phyloP scores from a whole-genome alignment of 2,888 invertebrate genomes.

The Allacma fusca region DNA sequence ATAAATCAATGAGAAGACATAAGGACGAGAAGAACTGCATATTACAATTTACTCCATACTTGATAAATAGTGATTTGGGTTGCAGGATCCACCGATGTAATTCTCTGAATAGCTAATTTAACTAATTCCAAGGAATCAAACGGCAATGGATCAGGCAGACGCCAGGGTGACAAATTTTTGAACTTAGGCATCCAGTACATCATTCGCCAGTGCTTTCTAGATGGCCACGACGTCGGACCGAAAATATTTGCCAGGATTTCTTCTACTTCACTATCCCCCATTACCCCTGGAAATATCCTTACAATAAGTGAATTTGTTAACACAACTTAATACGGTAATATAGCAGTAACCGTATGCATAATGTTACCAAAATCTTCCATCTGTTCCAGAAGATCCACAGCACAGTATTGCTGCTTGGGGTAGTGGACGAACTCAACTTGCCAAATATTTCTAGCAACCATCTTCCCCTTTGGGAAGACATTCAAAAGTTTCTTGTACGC shows the following conservation, averaged over 20 bases:
- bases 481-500: slow-evolving; percentile 83
- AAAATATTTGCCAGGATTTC: slow-evolving; percentile 83
- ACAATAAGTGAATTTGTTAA: no score
- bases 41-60: slow-evolving; percentile 64
- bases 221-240: slow-evolving; percentile 74
- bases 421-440: slow-evolving; percentile 93
- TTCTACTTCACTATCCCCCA: slow-evolving; percentile 90
- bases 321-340: no score
- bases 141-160: slow-evolving; percentile 79
- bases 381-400: slow-evolving; percentile 86
- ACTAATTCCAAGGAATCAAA: slow-evolving; percentile 80
- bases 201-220: slow-evolving; percentile 68
- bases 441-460: slow-evolving; percentile 81
- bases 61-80: slow-evolving; percentile 73
- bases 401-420: slow-evolving; percentile 94
- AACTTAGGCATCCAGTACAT: slow-evolving; percentile 85
- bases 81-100: slow-evolving; percentile 81
- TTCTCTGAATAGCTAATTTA: slow-evolving; percentile 80
- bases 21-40: neutral
- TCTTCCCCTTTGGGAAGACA: slow-evolving; percentile 86
- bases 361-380: slow-evolving; percentile 94
- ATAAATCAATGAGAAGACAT: no score
- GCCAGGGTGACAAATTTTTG: slow-evolving; percentile 87
- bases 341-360: no score
- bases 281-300: no score